Conservation (phyloP, 2,888 invertebrate species). For the Gonocerus acuteangulatus region DNA sequence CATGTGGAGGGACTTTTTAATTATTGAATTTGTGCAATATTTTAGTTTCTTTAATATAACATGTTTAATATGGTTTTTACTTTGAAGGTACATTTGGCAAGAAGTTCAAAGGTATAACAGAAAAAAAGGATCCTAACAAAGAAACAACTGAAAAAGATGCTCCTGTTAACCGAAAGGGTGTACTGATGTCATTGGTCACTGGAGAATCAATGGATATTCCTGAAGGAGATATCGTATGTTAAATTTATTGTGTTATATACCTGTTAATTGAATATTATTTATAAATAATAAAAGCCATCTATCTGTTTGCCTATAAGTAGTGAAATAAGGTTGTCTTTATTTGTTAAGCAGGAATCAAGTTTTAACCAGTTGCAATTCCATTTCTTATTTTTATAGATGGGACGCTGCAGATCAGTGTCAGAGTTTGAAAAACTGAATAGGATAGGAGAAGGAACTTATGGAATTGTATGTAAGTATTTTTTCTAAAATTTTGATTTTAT, state of each 20-base stretch:
- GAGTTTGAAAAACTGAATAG: conserved; percentile 96
- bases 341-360: no score
- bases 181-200: conserved; percentile 71
- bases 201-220: conserved; percentile 79
- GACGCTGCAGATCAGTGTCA: conserved; percentile 84
- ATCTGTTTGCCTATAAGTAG: neutral
- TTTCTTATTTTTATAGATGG: conserved; percentile 53
- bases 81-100: conserved; percentile 23
- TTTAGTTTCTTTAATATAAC: no score
- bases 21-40: no score
- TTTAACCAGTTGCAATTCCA: no score
- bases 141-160: conserved; percentile 43
- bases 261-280: neutral
- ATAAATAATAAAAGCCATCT: neutral
- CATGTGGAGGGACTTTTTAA: no score
- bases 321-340: no score
- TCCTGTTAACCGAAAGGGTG: conserved; percentile 68
- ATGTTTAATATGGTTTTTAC: no score
- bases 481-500: neutral
- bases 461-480: conserved; percentile 79
- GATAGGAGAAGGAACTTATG: conserved; percentile 97
- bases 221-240: conserved; percentile 71
- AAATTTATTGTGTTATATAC: neutral
- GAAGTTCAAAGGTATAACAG: conserved; percentile 22
- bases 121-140: conserved; percentile 26